phyloP scores from a whole-genome alignment of 2,113 vertebrate species.

The Bungarus multicinctus region DNA sequence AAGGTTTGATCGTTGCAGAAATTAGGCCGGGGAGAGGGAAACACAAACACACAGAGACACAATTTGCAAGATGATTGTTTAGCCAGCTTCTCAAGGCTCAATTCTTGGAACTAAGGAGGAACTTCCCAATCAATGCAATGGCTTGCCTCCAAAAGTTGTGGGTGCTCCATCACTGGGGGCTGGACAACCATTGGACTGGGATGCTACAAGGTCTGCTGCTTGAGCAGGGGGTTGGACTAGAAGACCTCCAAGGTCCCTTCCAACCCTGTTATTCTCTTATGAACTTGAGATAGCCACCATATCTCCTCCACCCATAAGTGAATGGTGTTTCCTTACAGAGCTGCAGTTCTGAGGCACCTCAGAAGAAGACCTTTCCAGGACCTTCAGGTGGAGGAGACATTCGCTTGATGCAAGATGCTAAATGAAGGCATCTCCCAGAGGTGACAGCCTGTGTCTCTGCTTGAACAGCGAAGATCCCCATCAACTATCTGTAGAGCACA shows the following conservation, averaged over 20 bases:
- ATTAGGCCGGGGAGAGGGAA: neutral
- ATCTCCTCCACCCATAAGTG: neutral
- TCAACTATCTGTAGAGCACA: neutral
- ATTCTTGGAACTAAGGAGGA: neutral
- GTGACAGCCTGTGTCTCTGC: neutral
- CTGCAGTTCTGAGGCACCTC: neutral
- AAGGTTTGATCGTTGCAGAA: rapidly evolving
- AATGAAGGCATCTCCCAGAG: neutral
- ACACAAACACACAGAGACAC: neutral
- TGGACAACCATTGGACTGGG: neutral
- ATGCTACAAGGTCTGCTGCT: no score
- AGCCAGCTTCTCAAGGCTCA: neutral
- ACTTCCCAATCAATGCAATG: neutral
- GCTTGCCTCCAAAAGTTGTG: neutral
- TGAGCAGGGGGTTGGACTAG: no score
- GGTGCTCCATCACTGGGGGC: neutral
- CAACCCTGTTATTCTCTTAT: no score
- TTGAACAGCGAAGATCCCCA: neutral
- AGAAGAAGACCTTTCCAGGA: neutral
- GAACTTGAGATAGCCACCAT: neutral
- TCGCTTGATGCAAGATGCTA: neutral
- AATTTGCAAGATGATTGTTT: neutral
- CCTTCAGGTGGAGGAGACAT: no score
- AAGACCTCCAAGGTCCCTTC: no score
- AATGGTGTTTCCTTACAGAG: neutral